A percentile compares a stretch with the other conserved stretches of the same genome.
Evolutionary conservation across 2,888 invertebrate genomes (phyloP).

Genomic region (Amorpha juglandis): DNA sequence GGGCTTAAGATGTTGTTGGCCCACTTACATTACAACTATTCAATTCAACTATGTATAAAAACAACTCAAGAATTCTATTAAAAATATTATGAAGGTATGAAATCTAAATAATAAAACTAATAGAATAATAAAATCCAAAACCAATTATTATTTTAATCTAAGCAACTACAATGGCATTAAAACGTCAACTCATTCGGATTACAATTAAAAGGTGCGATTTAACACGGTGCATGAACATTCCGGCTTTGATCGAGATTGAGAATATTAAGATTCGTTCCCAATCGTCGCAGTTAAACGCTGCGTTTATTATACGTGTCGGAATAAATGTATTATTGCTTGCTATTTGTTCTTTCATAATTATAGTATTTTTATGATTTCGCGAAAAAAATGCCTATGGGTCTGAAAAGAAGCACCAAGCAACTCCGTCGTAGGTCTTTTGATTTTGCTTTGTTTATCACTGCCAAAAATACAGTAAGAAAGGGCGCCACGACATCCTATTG

Average conservation of each 20-base stretch:
- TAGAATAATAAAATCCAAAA: too few relatives aligned
- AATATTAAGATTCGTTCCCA: background rate
- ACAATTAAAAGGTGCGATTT: constrained; percentile 31
- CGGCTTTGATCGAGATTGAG: constrained; percentile 14
- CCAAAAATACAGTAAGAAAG: too few relatives aligned
- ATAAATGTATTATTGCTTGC: background rate
- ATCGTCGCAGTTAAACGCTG: background rate
- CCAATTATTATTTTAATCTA: constrained; percentile 10
- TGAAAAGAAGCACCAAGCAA: too few relatives aligned
- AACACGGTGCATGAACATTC: constrained; percentile 21
- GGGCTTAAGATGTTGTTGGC: too few relatives aligned
- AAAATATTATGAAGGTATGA: background rate
- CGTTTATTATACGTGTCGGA: background rate
- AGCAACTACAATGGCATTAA: constrained; percentile 32
- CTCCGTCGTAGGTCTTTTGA: too few relatives aligned
- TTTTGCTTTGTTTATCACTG: too few relatives aligned
- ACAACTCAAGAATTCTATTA: background rate
- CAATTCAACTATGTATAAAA: background rate
- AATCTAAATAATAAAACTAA: background rate
- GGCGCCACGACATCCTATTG: too few relatives aligned
- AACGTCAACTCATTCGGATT: constrained; percentile 34
- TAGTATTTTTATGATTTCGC: too few relatives aligned
- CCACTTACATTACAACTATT: too few relatives aligned
- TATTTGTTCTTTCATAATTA: background rate
- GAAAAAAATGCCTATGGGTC: too few relatives aligned